phyloP scores from a whole-genome alignment of 2,888 invertebrate species.

The Eupithecia exiguata region DNA sequence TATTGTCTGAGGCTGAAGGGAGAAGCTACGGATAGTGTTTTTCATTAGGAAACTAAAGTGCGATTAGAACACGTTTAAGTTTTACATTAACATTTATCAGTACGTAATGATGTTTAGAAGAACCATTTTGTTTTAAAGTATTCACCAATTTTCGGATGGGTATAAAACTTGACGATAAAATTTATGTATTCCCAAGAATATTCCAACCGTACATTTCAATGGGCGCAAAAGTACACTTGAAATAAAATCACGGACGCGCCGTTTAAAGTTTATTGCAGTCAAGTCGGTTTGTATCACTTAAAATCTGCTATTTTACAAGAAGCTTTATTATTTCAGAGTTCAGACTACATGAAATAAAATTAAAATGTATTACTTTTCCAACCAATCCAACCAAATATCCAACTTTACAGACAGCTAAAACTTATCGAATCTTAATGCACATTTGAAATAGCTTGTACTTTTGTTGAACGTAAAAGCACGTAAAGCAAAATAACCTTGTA shows the following conservation, averaged over 20 bases:
- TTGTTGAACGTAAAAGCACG: not conserved
- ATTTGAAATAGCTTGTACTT: not conserved
- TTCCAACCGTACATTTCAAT: slow-evolving; percentile 67
- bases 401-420: not conserved
- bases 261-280: slow-evolving; percentile 28
- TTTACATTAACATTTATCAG: not conserved
- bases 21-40: not conserved
- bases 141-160: not conserved
- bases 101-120: not conserved
- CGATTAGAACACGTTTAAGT: not conserved
- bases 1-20: not conserved
- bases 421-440: not conserved
- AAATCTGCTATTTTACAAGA: not conserved
- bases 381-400: no score
- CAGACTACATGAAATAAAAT: not conserved
- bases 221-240: slow-evolving; percentile 69
- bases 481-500: slow-evolving; percentile 1
- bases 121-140: not conserved
- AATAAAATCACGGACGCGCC: slow-evolving; percentile 68
- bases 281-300: slow-evolving; percentile 29
- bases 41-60: not conserved
- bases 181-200: slow-evolving; percentile 10
- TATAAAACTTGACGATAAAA: not conserved
- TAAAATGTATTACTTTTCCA: not conserved
- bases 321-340: not conserved